These are phyloP conservation scores for Procambarus clarkii DNA, from an alignment of 1,140 invertebrate species.

Conservation along the genomic window DNA sequence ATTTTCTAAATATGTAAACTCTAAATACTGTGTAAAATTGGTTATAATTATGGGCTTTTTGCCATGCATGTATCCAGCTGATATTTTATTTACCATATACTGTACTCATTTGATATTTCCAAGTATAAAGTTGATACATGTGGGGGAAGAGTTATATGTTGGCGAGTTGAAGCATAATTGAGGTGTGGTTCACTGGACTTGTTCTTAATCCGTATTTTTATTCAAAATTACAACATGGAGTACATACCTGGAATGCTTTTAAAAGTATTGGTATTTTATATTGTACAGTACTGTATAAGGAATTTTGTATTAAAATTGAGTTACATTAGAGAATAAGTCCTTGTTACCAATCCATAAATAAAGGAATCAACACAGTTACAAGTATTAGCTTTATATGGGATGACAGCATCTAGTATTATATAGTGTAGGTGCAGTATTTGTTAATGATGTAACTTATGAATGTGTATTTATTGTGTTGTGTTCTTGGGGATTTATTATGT, in stretches of 20 bases:
- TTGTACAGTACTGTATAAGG: no score
- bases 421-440: not conserved
- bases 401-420: not conserved
- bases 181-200: not conserved
- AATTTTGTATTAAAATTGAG: no score
- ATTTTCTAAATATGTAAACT: no score
- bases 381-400: not conserved
- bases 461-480: not conserved
- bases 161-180: not conserved
- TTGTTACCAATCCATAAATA: no score
- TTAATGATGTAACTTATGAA: not conserved
- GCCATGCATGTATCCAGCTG: not conserved
- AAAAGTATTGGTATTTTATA: not conserved
- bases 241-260: not conserved
- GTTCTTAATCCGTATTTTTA: not conserved
- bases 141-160: not conserved
- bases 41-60: not conserved
- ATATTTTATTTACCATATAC: not conserved
- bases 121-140: no score
- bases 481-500: not conserved
- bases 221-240: not conserved
- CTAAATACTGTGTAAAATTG: not conserved
- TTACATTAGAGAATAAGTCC: no score
- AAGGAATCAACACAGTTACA: no score
- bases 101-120: no score